Base-by-base conservation (phyloP, 2,113 vertebrate species). In the Pheucticus melanocephalus region DNA sequence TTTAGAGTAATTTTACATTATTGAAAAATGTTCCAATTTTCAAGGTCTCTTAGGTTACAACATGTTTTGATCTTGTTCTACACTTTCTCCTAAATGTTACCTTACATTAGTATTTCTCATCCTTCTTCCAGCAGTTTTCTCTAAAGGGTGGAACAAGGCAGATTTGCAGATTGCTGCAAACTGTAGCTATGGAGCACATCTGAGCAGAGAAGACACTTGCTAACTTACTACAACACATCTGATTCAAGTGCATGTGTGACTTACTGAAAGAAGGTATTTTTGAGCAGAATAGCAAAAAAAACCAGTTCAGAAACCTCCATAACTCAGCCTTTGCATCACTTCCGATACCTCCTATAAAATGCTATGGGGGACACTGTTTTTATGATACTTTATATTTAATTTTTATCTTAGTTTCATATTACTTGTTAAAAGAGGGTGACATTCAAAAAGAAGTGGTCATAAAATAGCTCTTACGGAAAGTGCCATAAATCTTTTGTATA, bases 11-110 rank as follows among this genome's bases (percentile, higher is more conserved):
- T 87, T 96, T 73, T 69, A 94, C 83, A 91, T 83, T 63, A 50
- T 8, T 96, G 91, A 95, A 95, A 91, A 72, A 78, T 85, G 35
- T 83, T 97, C 95, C 77, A 96, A 92, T 86, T 68, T 96, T 91
- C 94, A 96, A 96, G 96, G 97, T 96, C 92, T 97, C 96, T 97
- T 96, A 78, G 72, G 93, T 98, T 98, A 98, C 97, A 96, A 94
- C 95, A 57, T 56, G 73, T 95, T 97, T 98, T 97, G 94, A 96
- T 94, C 87, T 69, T 79, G 48, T 71, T 89, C 60, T 70, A 16
- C 27, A 17, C 85, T 90, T 94, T 92, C 69, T 91, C 83, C 63
- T 33, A 22, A 48, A 91, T 15, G 8, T 12, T 65, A 65, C 40
- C 87, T 92, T 91, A 76, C 80, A 79, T 5, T 79, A 66, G 60